Evolutionary conservation across 2,797 vertebrate species (phyloP).

Genomic region (Tachyglossus aculeatus): DNA sequence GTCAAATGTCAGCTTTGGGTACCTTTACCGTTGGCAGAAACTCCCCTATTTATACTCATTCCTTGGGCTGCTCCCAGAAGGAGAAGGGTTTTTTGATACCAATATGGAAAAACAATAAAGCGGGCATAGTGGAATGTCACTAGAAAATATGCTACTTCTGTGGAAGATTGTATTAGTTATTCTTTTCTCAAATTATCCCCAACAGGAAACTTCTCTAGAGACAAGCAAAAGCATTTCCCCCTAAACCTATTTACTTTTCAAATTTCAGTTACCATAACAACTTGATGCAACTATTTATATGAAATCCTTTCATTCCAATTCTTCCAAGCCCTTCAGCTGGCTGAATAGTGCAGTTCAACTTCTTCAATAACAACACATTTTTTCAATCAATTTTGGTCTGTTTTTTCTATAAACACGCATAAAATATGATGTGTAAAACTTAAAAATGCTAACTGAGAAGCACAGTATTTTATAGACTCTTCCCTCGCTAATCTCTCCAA

Average conservation of each 20-base stretch:
- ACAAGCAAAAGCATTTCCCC: conserved; percentile 25
- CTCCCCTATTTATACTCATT: too few species aligned
- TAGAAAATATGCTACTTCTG: accelerated
- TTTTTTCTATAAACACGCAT: conserved; percentile 67
- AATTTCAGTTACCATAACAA: conserved; percentile 61
- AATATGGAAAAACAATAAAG: too few species aligned
- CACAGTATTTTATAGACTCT: conserved; percentile 2
- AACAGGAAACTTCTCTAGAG: conserved; percentile 26
- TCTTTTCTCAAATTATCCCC: neutral
- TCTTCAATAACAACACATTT: conserved; percentile 57
- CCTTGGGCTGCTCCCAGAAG: too few species aligned
- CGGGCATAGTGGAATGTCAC: too few species aligned
- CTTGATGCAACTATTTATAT: conserved; percentile 43
- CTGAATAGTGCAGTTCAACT: conserved; percentile 32
- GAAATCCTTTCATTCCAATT: conserved; percentile 34
- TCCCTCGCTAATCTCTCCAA: neutral
- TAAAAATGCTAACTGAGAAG: conserved; percentile 48
- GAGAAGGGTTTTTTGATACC: too few species aligned
- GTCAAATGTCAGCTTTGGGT: too few species aligned
- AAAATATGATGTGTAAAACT: conserved; percentile 60
- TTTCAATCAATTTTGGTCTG: conserved; percentile 63
- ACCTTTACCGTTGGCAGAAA: too few species aligned
- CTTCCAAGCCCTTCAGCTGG: neutral
- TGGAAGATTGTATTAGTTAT: neutral
- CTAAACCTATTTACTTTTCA: conserved; percentile 60